A percentile compares a stretch with the other conserved stretches of the same genome.
phyloP scores from a whole-genome alignment of 2,888 invertebrate genomes.

The Tipula confusa region DNA sequence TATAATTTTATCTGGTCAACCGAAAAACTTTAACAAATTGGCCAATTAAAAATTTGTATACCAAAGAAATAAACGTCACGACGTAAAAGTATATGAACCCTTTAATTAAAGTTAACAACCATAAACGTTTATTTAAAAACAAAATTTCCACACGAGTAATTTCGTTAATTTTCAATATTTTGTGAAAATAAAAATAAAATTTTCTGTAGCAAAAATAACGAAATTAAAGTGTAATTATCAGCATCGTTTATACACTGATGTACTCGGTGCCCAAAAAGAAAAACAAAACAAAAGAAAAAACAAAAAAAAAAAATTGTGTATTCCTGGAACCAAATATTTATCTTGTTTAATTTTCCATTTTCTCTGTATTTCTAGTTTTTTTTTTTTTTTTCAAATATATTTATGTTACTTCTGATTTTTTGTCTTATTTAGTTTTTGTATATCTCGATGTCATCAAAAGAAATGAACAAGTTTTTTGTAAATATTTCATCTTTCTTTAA shows the following conservation, averaged over 20 bases:
- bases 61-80: neutral
- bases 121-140: neutral
- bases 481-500: neutral
- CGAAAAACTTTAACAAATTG: neutral
- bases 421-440: neutral
- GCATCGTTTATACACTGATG: neutral
- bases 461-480: neutral
- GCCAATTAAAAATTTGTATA: neutral
- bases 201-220: neutral
- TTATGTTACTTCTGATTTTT: neutral
- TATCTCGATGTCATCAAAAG: neutral
- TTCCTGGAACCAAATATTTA: conserved; percentile 13
- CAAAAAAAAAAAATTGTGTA: neutral
- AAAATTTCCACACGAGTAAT: neutral
- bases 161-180: neutral
- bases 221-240: conserved; percentile 5
- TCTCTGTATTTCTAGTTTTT: neutral
- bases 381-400: neutral
- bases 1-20: neutral
- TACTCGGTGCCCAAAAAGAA: neutral
- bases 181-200: neutral
- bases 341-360: conserved; percentile 1
- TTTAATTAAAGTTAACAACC: neutral
- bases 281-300: neutral
- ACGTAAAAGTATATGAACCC: neutral